phyloP scores from a whole-genome alignment of 2,888 invertebrate genomes.

The Tethea ocularis region DNA sequence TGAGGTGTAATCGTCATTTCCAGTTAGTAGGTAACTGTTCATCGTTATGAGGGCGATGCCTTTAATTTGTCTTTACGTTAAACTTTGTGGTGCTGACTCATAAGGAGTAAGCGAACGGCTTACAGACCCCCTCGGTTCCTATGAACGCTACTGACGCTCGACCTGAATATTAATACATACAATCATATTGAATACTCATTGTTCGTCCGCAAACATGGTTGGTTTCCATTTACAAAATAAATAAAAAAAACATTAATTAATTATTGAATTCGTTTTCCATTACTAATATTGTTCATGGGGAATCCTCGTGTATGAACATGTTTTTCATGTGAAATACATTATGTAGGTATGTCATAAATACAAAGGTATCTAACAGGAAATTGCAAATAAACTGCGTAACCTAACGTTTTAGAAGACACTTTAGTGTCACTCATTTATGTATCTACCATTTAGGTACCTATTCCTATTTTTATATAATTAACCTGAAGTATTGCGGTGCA shows the following conservation, averaged over 20 bases:
- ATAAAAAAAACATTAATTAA: neutral
- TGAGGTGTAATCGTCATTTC: neutral
- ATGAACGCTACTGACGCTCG: constrained; percentile 46
- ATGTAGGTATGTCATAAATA: neutral
- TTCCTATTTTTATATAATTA: neutral
- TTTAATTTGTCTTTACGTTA: constrained; percentile 31
- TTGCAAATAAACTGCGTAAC: neutral
- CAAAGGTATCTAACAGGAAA: neutral
- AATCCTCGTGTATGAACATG: neutral
- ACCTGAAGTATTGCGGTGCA: neutral
- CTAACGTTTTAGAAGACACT: neutral
- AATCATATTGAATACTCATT: constrained; percentile 23
- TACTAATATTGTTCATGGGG: neutral
- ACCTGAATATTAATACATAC: constrained; percentile 64
- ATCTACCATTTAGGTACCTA: neutral
- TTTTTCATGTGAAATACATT: neutral
- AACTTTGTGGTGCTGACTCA: constrained; percentile 40
- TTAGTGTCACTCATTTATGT: neutral
- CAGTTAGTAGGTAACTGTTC: constrained; percentile 11
- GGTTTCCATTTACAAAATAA: constrained; percentile 16
- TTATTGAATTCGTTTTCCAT: neutral
- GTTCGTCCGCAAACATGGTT: constrained; percentile 23
- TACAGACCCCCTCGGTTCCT: constrained; percentile 49
- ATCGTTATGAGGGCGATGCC: constrained; percentile 26
- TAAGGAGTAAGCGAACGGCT: constrained; percentile 49